Conservation (phyloP, 2,888 invertebrate genomes). For the Chironomus tentans region DNA sequence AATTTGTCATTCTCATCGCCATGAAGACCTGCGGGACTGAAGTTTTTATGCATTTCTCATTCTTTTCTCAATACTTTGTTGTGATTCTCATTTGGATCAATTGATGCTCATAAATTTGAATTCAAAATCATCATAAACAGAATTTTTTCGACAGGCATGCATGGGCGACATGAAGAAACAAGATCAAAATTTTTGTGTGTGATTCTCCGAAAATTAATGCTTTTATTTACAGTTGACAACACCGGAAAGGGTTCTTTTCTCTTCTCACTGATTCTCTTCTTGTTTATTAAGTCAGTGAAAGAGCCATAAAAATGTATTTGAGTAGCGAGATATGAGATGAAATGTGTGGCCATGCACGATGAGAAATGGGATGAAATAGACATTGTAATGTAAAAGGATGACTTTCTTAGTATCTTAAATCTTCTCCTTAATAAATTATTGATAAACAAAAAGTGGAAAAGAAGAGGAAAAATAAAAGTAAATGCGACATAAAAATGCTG, state of each 20-base stretch:
- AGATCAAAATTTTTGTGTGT: background rate
- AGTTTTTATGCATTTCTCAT: no score
- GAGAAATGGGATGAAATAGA: conserved; percentile 1
- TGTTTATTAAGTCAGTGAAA: background rate
- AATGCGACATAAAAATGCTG: background rate
- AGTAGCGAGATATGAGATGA: background rate
- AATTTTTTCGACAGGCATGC: background rate
- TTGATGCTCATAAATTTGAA: conserved; percentile 19
- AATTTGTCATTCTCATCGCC: conserved; percentile 15
- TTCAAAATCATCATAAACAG: background rate
- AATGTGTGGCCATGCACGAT: background rate
- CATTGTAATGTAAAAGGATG: background rate
- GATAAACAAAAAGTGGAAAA: background rate
- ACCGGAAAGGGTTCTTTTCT: background rate
- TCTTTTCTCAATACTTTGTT: background rate
- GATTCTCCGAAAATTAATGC: background rate
- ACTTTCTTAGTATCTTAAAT: conserved; percentile 4
- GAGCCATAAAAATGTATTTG: background rate
- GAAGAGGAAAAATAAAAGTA: background rate
- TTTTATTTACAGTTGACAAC: background rate
- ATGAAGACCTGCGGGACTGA: background rate
- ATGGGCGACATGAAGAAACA: background rate
- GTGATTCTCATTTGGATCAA: background rate
- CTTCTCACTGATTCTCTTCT: background rate
- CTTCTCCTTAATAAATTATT: conserved; percentile 20